A percentile compares a stretch with the other conserved stretches of the same genome.
phyloP scores from a whole-genome alignment of 1,140 invertebrate species.

The Doryteuthis pealeii region DNA sequence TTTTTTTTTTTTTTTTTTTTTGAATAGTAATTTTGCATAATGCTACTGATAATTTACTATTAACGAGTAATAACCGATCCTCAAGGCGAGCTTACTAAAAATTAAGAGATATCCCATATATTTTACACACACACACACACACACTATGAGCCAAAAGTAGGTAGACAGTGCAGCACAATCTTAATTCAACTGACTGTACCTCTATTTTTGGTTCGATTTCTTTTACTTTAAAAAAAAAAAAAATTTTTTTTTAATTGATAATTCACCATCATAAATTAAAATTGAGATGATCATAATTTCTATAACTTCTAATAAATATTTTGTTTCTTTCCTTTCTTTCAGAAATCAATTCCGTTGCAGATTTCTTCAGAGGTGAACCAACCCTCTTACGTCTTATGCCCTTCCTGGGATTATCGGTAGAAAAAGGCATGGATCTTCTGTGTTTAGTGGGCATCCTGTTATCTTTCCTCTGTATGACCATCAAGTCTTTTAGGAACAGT shows the following conservation, averaged over 20 bases:
- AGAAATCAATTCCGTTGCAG: constrained; percentile 44
- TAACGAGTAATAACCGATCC: no score
- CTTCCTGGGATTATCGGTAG: constrained; percentile 69
- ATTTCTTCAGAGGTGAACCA: constrained; percentile 65
- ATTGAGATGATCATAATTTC: no score
- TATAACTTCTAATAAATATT: no score
- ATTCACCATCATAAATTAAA: not conserved
- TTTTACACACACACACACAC: not conserved
- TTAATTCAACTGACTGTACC: not conserved
- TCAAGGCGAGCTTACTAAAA: no score
- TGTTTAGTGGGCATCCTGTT: constrained; percentile 70
- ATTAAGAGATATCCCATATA: no score
- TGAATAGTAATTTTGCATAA: no score
- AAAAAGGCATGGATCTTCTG: constrained; percentile 74
- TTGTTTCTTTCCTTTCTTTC: no score
- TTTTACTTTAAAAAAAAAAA: not conserved
- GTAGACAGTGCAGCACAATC: not conserved
- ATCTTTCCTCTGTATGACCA: constrained; percentile 62
- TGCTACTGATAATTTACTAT: no score
- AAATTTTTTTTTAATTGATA: not conserved
- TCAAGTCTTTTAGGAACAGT: constrained; percentile 40
- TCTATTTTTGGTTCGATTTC: not conserved
- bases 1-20: no score
- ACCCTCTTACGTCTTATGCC: constrained; percentile 73
- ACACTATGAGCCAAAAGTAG: no score